phyloP scores from a whole-genome alignment of 64 coral and sea anemone genomes.

The Pocillopora damicornis region DNA sequence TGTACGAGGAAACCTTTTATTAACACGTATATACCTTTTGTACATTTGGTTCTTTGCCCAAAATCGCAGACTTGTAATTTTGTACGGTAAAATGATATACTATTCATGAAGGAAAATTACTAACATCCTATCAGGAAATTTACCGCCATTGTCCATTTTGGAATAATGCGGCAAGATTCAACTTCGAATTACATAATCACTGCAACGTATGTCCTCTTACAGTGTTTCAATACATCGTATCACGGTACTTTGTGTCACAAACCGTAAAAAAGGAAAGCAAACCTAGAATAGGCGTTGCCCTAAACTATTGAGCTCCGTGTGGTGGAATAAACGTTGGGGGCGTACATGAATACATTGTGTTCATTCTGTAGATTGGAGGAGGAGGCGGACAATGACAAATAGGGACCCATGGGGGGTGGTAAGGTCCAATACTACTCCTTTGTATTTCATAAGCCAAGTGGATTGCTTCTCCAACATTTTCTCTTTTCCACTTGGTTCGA shows the following conservation, averaged over 20 bases:
- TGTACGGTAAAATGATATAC: too few species aligned
- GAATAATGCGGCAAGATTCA: too few species aligned
- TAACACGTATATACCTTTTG: too few species aligned
- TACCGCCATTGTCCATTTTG: too few species aligned
- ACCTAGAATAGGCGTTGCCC: not conserved
- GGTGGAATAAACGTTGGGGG: constrained; percentile 40
- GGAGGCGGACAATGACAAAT: constrained; percentile 70
- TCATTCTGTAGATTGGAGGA: constrained; percentile 61
- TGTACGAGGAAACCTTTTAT: too few species aligned
- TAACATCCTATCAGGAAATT: too few species aligned
- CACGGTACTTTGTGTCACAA: not conserved
- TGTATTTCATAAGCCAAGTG: constrained; percentile 71
- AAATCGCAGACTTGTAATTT: too few species aligned
- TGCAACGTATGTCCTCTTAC: too few species aligned
- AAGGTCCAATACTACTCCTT: constrained; percentile 58
- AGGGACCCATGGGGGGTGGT: constrained; percentile 61
- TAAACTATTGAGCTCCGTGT: constrained; percentile 14
- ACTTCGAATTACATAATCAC: too few species aligned
- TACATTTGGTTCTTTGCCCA: too few species aligned
- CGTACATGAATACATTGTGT: constrained; percentile 50
- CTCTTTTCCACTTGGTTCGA: constrained; percentile 97
- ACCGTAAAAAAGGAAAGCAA: not conserved
- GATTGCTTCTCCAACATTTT: constrained; percentile 91
- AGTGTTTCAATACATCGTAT: not conserved
- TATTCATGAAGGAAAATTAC: too few species aligned